Base-by-base conservation (phyloP, 2,797 vertebrate species). In the Pipistrellus pygmaeus region DNA sequence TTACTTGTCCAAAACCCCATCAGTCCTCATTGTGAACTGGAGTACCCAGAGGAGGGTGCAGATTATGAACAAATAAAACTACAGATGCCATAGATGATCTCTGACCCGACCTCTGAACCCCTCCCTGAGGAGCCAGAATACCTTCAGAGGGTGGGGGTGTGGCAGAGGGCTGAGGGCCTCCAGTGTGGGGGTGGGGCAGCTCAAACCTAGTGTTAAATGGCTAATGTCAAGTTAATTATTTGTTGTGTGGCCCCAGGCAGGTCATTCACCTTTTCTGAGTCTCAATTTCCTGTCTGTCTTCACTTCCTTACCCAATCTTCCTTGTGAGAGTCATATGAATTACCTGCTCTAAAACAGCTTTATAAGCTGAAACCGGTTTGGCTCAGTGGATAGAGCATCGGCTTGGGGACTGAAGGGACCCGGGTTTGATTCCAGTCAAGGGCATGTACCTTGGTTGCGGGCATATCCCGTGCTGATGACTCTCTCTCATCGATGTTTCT, bases 141-240 rank as follows among this genome's bases (percentile, higher is more conserved):
- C 11, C 38, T 9, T 15, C 18, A 0, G 9, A 0, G 15, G 3
- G 0, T 27, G 3, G 13, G 15, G 1, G 15, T 2, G 7, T 32
- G 35, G 14, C n/a, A 57, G 69, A 82, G 18, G 41, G n/a, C 69
- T 2, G 17, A 41, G 75, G 44, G 60, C 84, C 41, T 72, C 35
- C 51, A 32, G 76, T 15, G 14, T 5, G 8, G 14, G 3, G 6
- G 18, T 0, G 1, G 35, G 14, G 10, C 11, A 27, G 60, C 13
- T 8, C 81, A 77, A 84, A 86, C 18, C 27, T 18, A 4, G 9
- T 17, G 10, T 81, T n/a, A 48, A 20, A 13, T 11, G n/a, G 35
- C 7, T 46, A 41, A 27, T 0, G 0, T 15, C 23, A 6, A 62
- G 30, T 27, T 66, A n/a, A 38, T 38, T 18, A 1, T 30, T 68